Evolutionary conservation across 2,888 invertebrate genomes (phyloP).

Genomic region (Phania funesta): DNA sequence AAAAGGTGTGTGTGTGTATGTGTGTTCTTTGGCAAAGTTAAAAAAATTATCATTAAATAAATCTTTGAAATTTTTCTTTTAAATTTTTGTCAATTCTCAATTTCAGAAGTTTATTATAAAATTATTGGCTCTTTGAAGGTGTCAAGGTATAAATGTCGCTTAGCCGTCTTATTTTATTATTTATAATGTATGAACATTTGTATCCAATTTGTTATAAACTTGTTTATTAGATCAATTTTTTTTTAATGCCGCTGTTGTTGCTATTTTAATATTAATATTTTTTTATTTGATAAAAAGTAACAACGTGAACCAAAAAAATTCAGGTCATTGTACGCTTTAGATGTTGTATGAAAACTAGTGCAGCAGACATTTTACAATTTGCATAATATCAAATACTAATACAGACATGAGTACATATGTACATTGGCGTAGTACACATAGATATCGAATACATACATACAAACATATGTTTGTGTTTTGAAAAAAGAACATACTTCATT

Average conservation of each 20-base stretch:
- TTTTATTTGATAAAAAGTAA: slow-evolving; percentile 1
- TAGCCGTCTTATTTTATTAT: slow-evolving; percentile 24
- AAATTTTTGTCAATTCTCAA: not conserved
- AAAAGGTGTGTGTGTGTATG: not conserved
- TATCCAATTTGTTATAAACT: slow-evolving; percentile 48
- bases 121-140: slow-evolving; percentile 14
- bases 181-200: slow-evolving; percentile 18
- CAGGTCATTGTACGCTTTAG: slow-evolving; percentile 61
- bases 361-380: slow-evolving; percentile 58
- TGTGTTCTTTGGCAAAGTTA: not conserved
- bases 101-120: slow-evolving; percentile 16
- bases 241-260: slow-evolving; percentile 18
- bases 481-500: not conserved
- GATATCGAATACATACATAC: not conserved
- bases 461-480: not conserved
- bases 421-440: not conserved
- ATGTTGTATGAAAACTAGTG: slow-evolving; percentile 54
- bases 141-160: not conserved
- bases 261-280: slow-evolving; percentile 2
- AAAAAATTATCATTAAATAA: slow-evolving; percentile 45
- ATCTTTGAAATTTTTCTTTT: slow-evolving; percentile 1
- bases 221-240: slow-evolving; percentile 19
- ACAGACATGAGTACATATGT: not conserved
- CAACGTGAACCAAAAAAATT: not conserved
- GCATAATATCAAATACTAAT: slow-evolving; percentile 32